phyloP scores from a whole-genome alignment of 1,140 invertebrate genomes.

The Gryllus bimaculatus region DNA sequence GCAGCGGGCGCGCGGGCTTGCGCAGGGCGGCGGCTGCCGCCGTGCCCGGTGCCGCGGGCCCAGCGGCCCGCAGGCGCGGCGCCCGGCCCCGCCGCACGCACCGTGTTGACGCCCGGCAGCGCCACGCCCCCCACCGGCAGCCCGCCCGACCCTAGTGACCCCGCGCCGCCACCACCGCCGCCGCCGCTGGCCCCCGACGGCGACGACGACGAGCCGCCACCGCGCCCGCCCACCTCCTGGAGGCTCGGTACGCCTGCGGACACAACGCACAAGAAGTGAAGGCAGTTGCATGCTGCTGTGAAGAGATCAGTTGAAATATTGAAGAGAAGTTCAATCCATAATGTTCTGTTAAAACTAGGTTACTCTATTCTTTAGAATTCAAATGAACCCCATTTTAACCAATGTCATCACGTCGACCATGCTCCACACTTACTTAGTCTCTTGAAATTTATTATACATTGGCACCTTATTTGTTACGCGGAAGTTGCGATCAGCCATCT shows the following conservation, averaged over 20 bases:
- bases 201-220: not conserved
- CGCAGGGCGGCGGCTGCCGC: constrained; percentile 11
- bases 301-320: not conserved
- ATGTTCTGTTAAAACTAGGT: too few species aligned
- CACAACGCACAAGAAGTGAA: not conserved
- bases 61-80: constrained; percentile 13
- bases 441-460: too few species aligned
- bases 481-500: too few species aligned
- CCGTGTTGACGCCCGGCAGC: not conserved
- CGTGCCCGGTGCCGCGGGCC: constrained; percentile 17
- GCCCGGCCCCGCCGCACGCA: constrained; percentile 12
- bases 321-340: too few species aligned
- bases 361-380: too few species aligned
- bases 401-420: too few species aligned
- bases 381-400: too few species aligned
- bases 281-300: not conserved
- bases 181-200: not conserved
- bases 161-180: too few species aligned
- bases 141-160: not conserved
- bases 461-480: too few species aligned
- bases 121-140: not conserved
- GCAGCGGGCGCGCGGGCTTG: constrained; percentile 15
- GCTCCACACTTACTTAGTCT: too few species aligned
- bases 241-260: not conserved
- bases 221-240: not conserved